Evolutionary conservation across 2,113 vertebrate species (phyloP), one percentile per base, ranked within the genome.

Genomic region (Nycticebus coucang): DNA sequence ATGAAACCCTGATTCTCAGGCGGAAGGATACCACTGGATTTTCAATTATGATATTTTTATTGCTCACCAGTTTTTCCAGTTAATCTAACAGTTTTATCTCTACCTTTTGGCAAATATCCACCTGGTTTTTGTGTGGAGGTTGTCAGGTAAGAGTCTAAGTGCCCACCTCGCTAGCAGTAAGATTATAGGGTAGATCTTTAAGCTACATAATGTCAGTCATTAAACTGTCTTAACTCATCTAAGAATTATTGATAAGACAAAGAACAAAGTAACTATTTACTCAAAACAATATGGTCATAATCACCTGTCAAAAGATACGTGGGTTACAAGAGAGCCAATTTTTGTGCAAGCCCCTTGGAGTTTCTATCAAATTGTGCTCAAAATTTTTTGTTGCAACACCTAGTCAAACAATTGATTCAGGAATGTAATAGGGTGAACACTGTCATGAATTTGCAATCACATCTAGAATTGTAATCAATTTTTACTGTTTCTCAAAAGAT

Each of bases 41-140:
- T 92, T 94, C 24, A 77, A 41, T 91, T 85, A 74, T 89, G 94
- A 53, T 92, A 10, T n/a, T 59, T 71, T 96, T 87, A 30, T 95
- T 71, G 24, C 14, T 87, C 9, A 79, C 5, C 4, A 9, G 4
- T 90, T 93, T 74, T 88, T 50, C n/a, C 17, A 71, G 18, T 75
- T 81, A 22, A 30, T 18, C 4, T 55, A 79, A 69, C 74, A 55
- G 24, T 11, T 50, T 22, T 74, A 18, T 81, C 41, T 84, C 37
- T 69, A 19, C 60, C 33, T 83, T 45, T 80, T 93, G 41, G 19
- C 9, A 37, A 86, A 60, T 84, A 21, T 75, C 4, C 59, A 6
- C 4, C 35, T 80, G n/a, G 10, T 64, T 91, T 91, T 75, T 60
- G 0, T 3, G 4, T 33, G 94, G 45, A 5, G 60, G 18, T 59